Percentiles rank a stretch among this genome's conserved stretches.
Conservation (phyloP, 2,113 vertebrate species). For the Forbesichthys agassizii region DNA sequence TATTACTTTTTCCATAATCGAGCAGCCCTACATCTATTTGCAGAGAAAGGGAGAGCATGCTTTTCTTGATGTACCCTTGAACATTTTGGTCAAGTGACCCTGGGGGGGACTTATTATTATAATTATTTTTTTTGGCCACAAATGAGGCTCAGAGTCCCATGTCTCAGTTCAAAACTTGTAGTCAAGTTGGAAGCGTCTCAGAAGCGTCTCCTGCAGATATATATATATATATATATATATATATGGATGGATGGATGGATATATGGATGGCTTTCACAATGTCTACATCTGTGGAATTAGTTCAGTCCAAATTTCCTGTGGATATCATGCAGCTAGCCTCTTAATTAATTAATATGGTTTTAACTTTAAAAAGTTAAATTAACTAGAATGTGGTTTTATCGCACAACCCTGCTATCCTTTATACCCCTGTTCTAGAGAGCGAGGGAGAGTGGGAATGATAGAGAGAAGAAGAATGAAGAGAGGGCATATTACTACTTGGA, state of each 20-base stretch:
- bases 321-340: constrained; percentile 30
- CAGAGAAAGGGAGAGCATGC: no score
- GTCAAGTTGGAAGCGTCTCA: neutral
- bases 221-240: no score
- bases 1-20: no score
- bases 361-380: constrained; percentile 59
- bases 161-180: constrained; percentile 17
- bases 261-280: constrained; percentile 36
- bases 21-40: no score
- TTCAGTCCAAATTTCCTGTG: constrained; percentile 53
- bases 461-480: constrained; percentile 2
- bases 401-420: constrained; percentile 41
- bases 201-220: no score
- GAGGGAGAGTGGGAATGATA: constrained; percentile 11
- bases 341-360: constrained; percentile 59
- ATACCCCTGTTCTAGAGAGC: constrained; percentile 51
- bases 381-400: constrained; percentile 58
- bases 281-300: constrained; percentile 48
- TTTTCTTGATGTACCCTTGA: neutral
- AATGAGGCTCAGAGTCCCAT: constrained; percentile 5
- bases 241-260: no score
- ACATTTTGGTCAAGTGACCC: constrained; percentile 1
- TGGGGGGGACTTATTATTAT: neutral
- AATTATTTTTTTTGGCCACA: constrained; percentile 6
- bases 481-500: constrained; percentile 60